These are phyloP conservation scores for Tridacna crocea DNA, from an alignment of 2,888 invertebrate genomes.

Conservation along the genomic window DNA sequence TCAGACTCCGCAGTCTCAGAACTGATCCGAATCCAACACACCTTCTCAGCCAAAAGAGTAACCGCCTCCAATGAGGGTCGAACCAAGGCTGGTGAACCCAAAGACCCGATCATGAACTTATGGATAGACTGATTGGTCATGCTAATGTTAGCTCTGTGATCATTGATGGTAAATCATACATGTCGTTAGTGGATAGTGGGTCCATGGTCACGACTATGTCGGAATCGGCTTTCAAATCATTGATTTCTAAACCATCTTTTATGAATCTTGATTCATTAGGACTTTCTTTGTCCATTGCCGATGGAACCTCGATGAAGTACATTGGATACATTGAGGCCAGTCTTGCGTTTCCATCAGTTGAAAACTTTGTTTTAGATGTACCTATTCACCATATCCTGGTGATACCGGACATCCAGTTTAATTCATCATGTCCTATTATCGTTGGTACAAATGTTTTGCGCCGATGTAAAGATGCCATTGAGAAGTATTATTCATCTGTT, in stretches of 20 bases:
- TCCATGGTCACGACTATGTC: not conserved
- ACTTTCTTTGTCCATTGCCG: not conserved
- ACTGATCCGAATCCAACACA: not conserved
- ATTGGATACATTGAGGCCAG: not conserved
- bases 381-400: constrained; percentile 14
- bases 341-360: not conserved
- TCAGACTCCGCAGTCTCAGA: not conserved
- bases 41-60: not conserved
- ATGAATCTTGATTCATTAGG: not conserved
- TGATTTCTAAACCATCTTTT: not conserved
- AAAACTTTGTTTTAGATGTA: not conserved
- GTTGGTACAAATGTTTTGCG: constrained; percentile 35
- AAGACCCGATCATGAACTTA: not conserved
- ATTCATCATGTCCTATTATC: constrained; percentile 22
- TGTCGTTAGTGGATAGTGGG: not conserved
- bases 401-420: constrained; percentile 8
- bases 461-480: not conserved
- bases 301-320: constrained; percentile 21
- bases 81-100: not conserved
- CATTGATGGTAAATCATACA: not conserved
- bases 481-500: not conserved
- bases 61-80: not conserved
- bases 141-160: not conserved
- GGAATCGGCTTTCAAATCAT: not conserved
- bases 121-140: not conserved